Conservation (phyloP, 2,797 vertebrate species). For the Anguilla megastoma region DNA sequence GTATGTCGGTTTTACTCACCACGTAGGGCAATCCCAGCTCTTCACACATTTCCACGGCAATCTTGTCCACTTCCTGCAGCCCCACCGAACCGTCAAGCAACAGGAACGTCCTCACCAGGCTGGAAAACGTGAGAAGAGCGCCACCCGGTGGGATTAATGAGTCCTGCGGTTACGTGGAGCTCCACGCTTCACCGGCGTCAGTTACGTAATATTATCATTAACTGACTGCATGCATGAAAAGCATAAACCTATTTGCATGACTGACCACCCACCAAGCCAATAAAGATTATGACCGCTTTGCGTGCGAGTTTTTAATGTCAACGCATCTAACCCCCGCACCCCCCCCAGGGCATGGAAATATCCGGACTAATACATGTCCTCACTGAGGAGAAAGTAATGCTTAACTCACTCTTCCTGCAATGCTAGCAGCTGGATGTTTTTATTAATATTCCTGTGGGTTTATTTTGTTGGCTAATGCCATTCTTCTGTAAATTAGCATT, state of each 20-base stretch:
- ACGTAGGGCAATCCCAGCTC: conserved; percentile 87
- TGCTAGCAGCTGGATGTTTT: not conserved
- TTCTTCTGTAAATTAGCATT: no score
- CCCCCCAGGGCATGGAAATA: no score
- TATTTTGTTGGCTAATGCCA: not conserved
- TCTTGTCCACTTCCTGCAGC: conserved; percentile 78
- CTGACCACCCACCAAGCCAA: not conserved
- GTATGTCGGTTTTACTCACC: conserved; percentile 66
- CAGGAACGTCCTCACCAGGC: conserved; percentile 89
- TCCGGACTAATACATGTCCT: no score
- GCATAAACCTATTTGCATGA: not conserved
- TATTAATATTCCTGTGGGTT: not conserved
- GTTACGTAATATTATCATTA: not conserved
- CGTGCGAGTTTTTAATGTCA: not conserved
- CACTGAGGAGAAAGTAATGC: no score
- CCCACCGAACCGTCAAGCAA: conserved; percentile 85
- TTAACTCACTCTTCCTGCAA: not conserved
- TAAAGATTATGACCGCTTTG: not conserved
- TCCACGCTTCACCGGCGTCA: no score
- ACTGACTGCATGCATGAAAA: not conserved
- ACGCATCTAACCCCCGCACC: no score
- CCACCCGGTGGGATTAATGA: not conserved
- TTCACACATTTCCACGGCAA: conserved; percentile 93
- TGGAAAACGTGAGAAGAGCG: conserved; percentile 48
- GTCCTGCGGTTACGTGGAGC: not conserved